Percentiles rank a stretch among this genome's conserved stretches.
Conservation (phyloP, 2,888 invertebrate species). For the Choristoneura rosaceana region DNA sequence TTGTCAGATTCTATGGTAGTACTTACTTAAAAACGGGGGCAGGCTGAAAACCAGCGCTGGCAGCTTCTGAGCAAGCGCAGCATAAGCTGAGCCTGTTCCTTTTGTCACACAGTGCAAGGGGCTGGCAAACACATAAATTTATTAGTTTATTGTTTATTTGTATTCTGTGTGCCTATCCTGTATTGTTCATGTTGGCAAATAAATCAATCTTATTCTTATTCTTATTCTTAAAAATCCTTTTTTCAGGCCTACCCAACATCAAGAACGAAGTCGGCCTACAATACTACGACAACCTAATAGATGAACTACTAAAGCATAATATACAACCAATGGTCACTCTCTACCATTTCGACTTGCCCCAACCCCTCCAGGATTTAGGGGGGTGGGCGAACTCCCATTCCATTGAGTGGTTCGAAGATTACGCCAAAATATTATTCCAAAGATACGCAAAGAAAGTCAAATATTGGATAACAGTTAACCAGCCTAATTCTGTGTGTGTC, state of each 20-base stretch:
- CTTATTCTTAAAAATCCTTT: too few relatives aligned
- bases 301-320: slow-evolving; percentile 70
- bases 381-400: slow-evolving; percentile 68
- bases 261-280: slow-evolving; percentile 72
- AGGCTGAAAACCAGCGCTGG: too few relatives aligned
- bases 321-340: slow-evolving; percentile 70
- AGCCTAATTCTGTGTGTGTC: slow-evolving; percentile 77
- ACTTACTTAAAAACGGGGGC: too few relatives aligned
- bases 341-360: slow-evolving; percentile 72
- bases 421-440: slow-evolving; percentile 72
- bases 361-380: slow-evolving; percentile 66
- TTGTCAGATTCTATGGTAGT: too few relatives aligned
- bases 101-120: too few relatives aligned
- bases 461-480: slow-evolving; percentile 87
- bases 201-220: too few relatives aligned
- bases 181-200: too few relatives aligned
- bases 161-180: too few relatives aligned
- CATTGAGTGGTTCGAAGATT: slow-evolving; percentile 77
- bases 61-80: too few relatives aligned
- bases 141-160: too few relatives aligned
- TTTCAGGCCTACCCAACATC: slow-evolving; percentile 61
- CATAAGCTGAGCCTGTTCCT: too few relatives aligned
- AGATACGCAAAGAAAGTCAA: slow-evolving; percentile 79
- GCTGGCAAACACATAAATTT: too few relatives aligned
- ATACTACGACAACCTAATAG: slow-evolving; percentile 85